These are phyloP conservation scores for Cephus spinipes DNA, from an alignment of 2,888 invertebrate species.

Conservation along the genomic window DNA sequence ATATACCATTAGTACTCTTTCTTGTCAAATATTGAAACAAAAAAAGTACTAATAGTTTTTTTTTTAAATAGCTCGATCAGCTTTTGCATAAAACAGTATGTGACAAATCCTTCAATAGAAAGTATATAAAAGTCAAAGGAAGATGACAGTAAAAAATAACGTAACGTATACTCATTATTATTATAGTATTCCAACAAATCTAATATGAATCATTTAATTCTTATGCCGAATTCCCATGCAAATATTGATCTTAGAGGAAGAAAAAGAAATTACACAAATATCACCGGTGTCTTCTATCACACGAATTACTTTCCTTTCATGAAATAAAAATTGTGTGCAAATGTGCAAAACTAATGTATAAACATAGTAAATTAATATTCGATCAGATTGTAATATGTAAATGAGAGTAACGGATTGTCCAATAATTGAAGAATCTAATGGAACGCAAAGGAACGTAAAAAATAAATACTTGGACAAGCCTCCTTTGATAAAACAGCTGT, in stretches of 20 bases:
- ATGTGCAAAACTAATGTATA: neutral
- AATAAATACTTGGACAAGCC: conserved; percentile 4
- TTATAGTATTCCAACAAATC: neutral
- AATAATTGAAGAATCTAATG: neutral
- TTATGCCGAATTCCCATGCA: neutral
- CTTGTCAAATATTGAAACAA: neutral
- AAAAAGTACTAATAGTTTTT: neutral
- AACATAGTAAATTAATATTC: neutral
- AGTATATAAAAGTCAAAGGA: neutral
- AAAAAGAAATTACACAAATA: neutral
- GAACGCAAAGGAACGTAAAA: neutral
- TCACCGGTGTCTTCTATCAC: neutral
- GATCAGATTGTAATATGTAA: neutral
- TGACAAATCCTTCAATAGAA: neutral
- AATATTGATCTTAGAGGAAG: neutral
- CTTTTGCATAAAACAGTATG: neutral
- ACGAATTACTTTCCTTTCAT: neutral
- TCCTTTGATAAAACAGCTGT: conserved; percentile 5
- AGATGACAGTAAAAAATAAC: neutral
- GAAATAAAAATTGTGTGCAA: neutral
- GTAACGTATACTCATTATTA: neutral
- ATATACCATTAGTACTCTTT: neutral
- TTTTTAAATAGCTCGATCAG: neutral
- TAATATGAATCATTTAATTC: neutral
- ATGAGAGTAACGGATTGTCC: neutral